Conservation (phyloP, 1,140 invertebrate genomes). For the Nixonia krombeini region DNA sequence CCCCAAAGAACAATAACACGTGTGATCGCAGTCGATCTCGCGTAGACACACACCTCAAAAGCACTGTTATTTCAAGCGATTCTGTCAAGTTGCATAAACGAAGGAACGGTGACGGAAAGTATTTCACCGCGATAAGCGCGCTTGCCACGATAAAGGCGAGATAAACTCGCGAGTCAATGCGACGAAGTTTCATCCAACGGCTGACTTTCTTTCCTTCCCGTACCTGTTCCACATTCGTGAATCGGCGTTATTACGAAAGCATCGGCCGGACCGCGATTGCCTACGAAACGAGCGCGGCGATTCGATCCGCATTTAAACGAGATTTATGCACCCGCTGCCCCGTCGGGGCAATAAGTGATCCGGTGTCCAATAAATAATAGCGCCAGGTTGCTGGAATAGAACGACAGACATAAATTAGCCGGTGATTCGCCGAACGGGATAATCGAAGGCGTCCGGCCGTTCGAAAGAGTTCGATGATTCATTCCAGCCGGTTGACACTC, state of each 20-base stretch:
- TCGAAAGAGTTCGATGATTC: background rate
- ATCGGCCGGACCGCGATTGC: background rate
- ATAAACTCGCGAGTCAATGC: too few relatives aligned
- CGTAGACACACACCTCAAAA: too few relatives aligned
- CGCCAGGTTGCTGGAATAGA: constrained; percentile 2
- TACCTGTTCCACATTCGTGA: background rate
- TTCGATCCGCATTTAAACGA: constrained; percentile 40
- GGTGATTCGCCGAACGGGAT: background rate
- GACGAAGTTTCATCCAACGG: too few relatives aligned
- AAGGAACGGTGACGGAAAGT: background rate
- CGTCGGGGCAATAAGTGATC: constrained; percentile 20
- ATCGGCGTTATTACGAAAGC: background rate
- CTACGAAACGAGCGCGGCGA: background rate
- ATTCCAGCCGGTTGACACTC: background rate
- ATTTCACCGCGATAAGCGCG: too few relatives aligned
- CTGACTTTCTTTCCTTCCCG: too few relatives aligned
- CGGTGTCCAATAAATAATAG: constrained; percentile 42
- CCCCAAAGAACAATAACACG: too few relatives aligned
- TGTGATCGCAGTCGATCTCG: too few relatives aligned
- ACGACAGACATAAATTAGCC: constrained; percentile 3
- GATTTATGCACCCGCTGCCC: constrained; percentile 28
- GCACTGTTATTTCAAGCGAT: too few relatives aligned
- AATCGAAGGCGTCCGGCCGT: background rate
- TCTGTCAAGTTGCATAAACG: too few relatives aligned
- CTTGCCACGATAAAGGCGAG: too few relatives aligned